These are phyloP conservation scores for Stenodera caucasica DNA, from an alignment of 2,888 invertebrate species.

Conservation along the genomic window DNA sequence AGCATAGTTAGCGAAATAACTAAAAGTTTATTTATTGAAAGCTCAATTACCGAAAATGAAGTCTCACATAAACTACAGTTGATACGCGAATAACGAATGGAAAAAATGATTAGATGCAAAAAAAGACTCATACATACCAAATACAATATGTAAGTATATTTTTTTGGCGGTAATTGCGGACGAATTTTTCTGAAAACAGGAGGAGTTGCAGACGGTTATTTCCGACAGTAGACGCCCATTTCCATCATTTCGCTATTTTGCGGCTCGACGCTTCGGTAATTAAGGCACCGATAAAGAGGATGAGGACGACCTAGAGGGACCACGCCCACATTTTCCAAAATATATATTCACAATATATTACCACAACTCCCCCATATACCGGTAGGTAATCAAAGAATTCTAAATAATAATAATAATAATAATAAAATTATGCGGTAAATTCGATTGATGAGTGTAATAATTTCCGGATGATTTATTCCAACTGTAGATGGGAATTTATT, in stretches of 20 bases:
- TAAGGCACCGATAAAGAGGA: slow-evolving; percentile 40
- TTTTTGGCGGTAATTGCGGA: not conserved
- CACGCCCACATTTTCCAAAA: not conserved
- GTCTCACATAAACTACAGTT: too few relatives aligned
- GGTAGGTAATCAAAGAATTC: not conserved
- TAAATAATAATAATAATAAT: not conserved
- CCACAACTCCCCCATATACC: not conserved
- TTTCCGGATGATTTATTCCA: not conserved
- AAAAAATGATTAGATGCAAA: too few relatives aligned
- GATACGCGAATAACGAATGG: too few relatives aligned
- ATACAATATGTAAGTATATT: too few relatives aligned
- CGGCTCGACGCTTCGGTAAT: slow-evolving; percentile 36
- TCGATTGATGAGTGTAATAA: slow-evolving; percentile 5
- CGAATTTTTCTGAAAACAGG: slow-evolving; percentile 17
- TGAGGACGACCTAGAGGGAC: slow-evolving; percentile 27
- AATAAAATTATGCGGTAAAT: not conserved
- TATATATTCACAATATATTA: slow-evolving; percentile 16
- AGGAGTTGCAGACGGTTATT: slow-evolving; percentile 41
- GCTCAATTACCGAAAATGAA: too few relatives aligned
- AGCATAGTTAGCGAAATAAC: too few relatives aligned
- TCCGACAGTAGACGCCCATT: slow-evolving; percentile 38
- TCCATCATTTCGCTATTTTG: slow-evolving; percentile 33
- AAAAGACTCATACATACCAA: too few relatives aligned
- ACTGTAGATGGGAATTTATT: too few relatives aligned
- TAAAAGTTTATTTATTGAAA: too few relatives aligned